Evolutionary conservation across 2,888 invertebrate genomes (phyloP).

Genomic region (Thymelicus lineola): DNA sequence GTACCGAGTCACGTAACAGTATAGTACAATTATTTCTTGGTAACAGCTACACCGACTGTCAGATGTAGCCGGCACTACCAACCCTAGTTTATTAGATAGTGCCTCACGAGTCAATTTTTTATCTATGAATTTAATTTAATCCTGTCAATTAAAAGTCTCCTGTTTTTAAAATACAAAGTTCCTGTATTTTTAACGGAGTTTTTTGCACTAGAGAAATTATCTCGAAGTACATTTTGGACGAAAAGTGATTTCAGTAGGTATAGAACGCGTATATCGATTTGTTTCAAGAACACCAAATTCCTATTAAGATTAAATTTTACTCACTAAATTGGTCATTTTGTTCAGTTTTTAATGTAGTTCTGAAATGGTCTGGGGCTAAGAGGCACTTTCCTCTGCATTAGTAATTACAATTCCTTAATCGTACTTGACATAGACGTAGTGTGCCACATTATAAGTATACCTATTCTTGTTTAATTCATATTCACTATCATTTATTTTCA

Average conservation of each 20-base stretch:
- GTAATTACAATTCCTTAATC: slow-evolving; percentile 63
- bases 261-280: not conserved
- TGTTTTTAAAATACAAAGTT: slow-evolving; percentile 54
- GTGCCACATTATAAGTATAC: slow-evolving; percentile 39
- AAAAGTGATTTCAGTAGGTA: slow-evolving; percentile 13
- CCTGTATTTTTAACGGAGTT: slow-evolving; percentile 47
- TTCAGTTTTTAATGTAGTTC: not conserved
- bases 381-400: slow-evolving; percentile 61
- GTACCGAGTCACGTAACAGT: slow-evolving; percentile 18
- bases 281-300: not conserved
- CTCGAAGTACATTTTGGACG: not conserved
- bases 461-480: slow-evolving; percentile 8
- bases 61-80: slow-evolving; percentile 48
- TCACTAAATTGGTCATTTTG: slow-evolving; percentile 10
- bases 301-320: not conserved
- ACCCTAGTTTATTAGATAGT: slow-evolving; percentile 64
- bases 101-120: slow-evolving; percentile 77
- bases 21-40: not conserved
- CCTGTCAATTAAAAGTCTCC: slow-evolving; percentile 75
- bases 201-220: slow-evolving; percentile 24
- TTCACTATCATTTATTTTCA: slow-evolving; percentile 54
- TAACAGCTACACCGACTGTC: slow-evolving; percentile 34
- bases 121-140: slow-evolving; percentile 69
- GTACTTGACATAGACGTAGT: slow-evolving; percentile 69
- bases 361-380: slow-evolving; percentile 37